Base-by-base conservation (phyloP, 1,140 invertebrate genomes). In the Hycleus cichorii region DNA sequence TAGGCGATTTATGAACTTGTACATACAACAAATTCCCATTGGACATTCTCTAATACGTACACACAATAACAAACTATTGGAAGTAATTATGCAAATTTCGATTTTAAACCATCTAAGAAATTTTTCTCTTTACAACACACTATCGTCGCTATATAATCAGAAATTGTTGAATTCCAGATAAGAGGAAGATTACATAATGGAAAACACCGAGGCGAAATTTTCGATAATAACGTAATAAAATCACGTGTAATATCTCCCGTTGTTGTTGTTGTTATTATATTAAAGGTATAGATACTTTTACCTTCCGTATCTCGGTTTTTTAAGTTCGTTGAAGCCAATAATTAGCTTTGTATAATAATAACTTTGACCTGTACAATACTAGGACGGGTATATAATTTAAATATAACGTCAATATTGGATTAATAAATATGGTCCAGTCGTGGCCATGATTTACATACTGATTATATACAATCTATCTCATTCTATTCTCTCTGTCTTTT, bases 361-460 rank as follows among this genome's bases (percentile, higher is more conserved):
- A 58, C 55, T 53, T 49, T 54, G 54, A 18, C 7, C 27, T 49
- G 60, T 56, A 62, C 60, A 62, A 59, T 62, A 62, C 60, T 59
- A 56, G 60, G 7, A 59, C 57, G 57, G 52, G 52, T 55, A 59
- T 69, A 67, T 69, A 69, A 69, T 69, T 69, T 69, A 69, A 66
- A 66, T 67, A 63, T 64, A 60, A 67, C 59, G 63, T 63, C 63
- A 65, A 70, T 70, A 68, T 70, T 68, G 68, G 68, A 63, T 68
- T 70, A 70, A 70, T 69, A 68, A 70, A 69, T 69, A 66, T 67
- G 62, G 68, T 64, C 55, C 62, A 60, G 58, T 66, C 64, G 68
- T 66, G 68, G 63, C 63, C 66, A 67, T 66, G 68, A 69, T 69
- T 69, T 69, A 69, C 68, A 69, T 69, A 69, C 64, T 68, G 68